Base-by-base conservation (phyloP, 2,113 vertebrate genomes). In the Paramormyrops kingsleyae region DNA sequence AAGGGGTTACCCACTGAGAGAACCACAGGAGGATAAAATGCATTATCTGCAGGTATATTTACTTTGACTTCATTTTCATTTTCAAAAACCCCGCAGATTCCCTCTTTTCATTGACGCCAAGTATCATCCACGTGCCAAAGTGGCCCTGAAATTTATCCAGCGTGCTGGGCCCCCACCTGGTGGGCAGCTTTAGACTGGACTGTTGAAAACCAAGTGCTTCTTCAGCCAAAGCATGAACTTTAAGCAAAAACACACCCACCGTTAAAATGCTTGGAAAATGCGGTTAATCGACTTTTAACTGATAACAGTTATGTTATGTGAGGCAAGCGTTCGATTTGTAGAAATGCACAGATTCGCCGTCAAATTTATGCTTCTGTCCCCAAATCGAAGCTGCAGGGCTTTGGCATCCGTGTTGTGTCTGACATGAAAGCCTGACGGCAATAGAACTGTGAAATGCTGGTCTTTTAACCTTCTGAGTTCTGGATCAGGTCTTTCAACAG, bases 21-120 rank as follows among this genome's bases (percentile, higher is more conserved):
- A 97, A 93, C 92, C 94, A 91, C 96, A 96, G 92, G 97, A 98
- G 94, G 97, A 97, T 96, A 97, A 95, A 95, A 98, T 97, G 97
- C 97, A 98, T 93, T 99, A 98, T 95, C 96, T 99, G 93, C 97
- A 99, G 98, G 97, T 98, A 96, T 96, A 95, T 96, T 95, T 96
- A 91, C 83, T 94, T 95, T 95, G 90, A 95, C 96, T 83, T 59
- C 84, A 95, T 96, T 94, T 92, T 94, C 80, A 91, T 92, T 89
- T 89, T 84, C 62, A 90, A 85, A 52, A 53, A 35, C 46, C 35
- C 2, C 21, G 31, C 17, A 87, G 50, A 87, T 19, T 2, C 80
- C 42, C 39, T n/a, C 84, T 62, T 88, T 62, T 88, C 39, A 56
- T 19, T 39, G 50, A 53, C 8, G 49, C n/a, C 24, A 42, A 42